phyloP scores from a whole-genome alignment of 2,888 invertebrate species.

The Neoitamus cyanurus region DNA sequence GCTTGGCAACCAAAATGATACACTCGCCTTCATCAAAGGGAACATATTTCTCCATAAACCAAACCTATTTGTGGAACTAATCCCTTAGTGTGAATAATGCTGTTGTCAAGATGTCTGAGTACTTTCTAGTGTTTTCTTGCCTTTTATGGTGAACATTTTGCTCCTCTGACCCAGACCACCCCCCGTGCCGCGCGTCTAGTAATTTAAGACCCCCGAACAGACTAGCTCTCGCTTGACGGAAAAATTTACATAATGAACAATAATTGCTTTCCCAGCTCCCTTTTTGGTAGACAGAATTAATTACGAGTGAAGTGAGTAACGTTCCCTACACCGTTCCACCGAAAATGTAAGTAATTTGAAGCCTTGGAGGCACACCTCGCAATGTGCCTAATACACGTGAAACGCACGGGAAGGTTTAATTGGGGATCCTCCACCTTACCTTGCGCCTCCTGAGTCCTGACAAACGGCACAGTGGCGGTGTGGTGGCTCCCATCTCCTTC shows the following conservation, averaged over 20 bases:
- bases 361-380: background rate
- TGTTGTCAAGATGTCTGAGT: background rate
- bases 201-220: conserved; percentile 7
- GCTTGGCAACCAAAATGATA: background rate
- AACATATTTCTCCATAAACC: background rate
- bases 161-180: background rate
- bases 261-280: background rate
- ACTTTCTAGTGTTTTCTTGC: conserved; percentile 1
- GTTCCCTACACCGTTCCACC: background rate
- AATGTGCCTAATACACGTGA: conserved; percentile 4
- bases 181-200: background rate
- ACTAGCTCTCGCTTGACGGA: background rate
- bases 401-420: conserved; percentile 11
- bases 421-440: background rate
- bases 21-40: background rate
- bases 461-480: background rate
- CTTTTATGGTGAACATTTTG: background rate
- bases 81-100: background rate
- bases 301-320: background rate
- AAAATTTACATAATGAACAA: conserved; percentile 35
- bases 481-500: background rate
- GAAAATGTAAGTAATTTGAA: conserved; percentile 16
- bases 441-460: background rate
- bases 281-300: conserved; percentile 22
- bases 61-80: background rate